Evolutionary conservation across 2,888 invertebrate species (phyloP).

Genomic region (Apotomis capreana): DNA sequence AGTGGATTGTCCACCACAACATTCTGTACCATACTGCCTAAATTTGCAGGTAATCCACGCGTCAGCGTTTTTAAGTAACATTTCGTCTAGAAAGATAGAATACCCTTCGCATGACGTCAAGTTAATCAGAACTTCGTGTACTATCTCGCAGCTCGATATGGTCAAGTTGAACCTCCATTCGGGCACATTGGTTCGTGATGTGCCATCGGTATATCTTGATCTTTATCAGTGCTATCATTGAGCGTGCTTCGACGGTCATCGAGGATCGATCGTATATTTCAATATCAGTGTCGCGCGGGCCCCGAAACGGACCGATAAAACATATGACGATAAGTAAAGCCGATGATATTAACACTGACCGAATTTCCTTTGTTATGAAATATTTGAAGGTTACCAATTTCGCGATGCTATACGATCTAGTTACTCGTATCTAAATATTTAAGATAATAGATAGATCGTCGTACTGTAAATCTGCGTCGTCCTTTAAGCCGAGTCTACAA

Average conservation of each 20-base stretch:
- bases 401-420: constrained; percentile 8
- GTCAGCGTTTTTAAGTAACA: constrained; percentile 1
- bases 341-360: constrained; percentile 63
- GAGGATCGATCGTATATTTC: constrained; percentile 57
- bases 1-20: not conserved
- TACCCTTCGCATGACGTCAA: constrained; percentile 42
- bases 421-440: not conserved
- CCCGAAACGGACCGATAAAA: constrained; percentile 58
- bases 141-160: constrained; percentile 61
- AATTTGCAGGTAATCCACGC: not conserved
- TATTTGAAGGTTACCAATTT: constrained; percentile 39
- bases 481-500: too few relatives aligned
- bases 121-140: constrained; percentile 61
- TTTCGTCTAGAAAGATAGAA: constrained; percentile 40
- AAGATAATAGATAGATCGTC: too few relatives aligned
- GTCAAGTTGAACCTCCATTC: constrained; percentile 47
- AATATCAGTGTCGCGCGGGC: constrained; percentile 51
- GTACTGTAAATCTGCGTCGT: too few relatives aligned
- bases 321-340: constrained; percentile 54
- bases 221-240: constrained; percentile 67
- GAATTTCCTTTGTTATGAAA: constrained; percentile 50
- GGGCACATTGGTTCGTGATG: constrained; percentile 55
- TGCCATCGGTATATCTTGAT: constrained; percentile 66
- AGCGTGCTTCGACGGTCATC: constrained; percentile 63
- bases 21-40: not conserved